Conservation (phyloP, 2,797 vertebrate species). For the Orestias chungarensis region DNA sequence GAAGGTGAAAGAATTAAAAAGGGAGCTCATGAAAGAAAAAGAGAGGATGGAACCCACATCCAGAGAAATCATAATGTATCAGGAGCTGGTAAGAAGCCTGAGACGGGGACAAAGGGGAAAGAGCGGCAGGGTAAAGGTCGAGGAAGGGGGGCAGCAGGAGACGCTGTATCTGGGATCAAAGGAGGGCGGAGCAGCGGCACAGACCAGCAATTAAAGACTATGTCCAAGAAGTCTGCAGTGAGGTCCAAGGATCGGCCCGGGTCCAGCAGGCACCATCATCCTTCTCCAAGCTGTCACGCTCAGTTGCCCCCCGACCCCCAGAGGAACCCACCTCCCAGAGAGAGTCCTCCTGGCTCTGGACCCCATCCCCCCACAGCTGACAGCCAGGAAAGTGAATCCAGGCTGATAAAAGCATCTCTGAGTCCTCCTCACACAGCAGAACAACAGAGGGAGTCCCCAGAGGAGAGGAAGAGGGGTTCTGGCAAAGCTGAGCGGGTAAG, state of each 20-base stretch:
- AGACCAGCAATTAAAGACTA: conserved; percentile 84
- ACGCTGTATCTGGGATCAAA: conserved; percentile 85
- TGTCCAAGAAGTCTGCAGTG: conserved; percentile 73
- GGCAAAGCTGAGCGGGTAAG: conserved; percentile 69
- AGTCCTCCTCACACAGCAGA: conserved; percentile 78
- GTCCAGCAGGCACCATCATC: conserved; percentile 59
- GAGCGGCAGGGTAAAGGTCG: conserved; percentile 79
- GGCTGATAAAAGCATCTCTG: conserved; percentile 77
- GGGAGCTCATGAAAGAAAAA: conserved; percentile 48
- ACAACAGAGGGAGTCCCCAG: conserved; percentile 76
- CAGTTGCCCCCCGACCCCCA: conserved; percentile 43
- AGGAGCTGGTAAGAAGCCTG: conserved; percentile 78
- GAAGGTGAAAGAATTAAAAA: conserved; percentile 56
- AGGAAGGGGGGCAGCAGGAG: conserved; percentile 72
- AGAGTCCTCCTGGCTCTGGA: conserved; percentile 55
- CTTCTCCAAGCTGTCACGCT: conserved; percentile 52
- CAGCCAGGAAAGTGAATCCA: conserved; percentile 76
- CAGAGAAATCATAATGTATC: conserved; percentile 52
- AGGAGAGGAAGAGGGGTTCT: conserved; percentile 78
- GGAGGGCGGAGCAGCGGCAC: conserved; percentile 82
- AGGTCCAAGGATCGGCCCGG: conserved; percentile 60
- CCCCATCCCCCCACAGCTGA: conserved; percentile 40
- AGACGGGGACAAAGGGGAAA: conserved; percentile 75
- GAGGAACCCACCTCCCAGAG: conserved; percentile 55
- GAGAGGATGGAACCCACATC: conserved; percentile 44